These are phyloP conservation scores for Eonycteris spelaea DNA, from an alignment of 2,113 vertebrate species.

Conservation along the genomic window DNA sequence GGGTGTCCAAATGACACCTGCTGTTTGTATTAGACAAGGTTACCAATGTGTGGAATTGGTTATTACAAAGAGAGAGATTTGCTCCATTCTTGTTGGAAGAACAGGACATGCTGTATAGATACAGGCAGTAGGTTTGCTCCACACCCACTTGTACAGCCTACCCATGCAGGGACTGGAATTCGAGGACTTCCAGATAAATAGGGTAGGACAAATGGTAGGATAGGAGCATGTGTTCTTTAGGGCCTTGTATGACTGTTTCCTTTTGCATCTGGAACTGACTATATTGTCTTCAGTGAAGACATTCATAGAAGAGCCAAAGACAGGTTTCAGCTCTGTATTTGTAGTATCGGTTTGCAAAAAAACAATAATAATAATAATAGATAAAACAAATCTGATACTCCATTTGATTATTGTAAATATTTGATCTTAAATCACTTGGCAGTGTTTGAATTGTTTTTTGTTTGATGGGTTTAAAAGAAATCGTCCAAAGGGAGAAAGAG, in stretches of 20 bases:
- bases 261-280: slow-evolving; percentile 76
- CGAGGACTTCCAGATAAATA: slow-evolving; percentile 76
- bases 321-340: slow-evolving; percentile 86
- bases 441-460: slow-evolving; percentile 75
- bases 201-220: slow-evolving; percentile 79
- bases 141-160: slow-evolving; percentile 54
- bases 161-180: slow-evolving; percentile 76
- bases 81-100: slow-evolving; percentile 65
- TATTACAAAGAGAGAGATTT: slow-evolving; percentile 80
- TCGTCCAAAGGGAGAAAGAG: slow-evolving; percentile 72
- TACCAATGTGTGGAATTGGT: slow-evolving; percentile 80
- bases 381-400: slow-evolving; percentile 60
- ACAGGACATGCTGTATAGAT: slow-evolving; percentile 60
- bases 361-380: not conserved
- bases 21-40: slow-evolving; percentile 81
- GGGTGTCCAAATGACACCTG: slow-evolving; percentile 74
- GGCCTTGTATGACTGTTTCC: slow-evolving; percentile 68
- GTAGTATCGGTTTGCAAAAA: slow-evolving; percentile 86
- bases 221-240: slow-evolving; percentile 74
- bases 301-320: slow-evolving; percentile 88
- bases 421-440: slow-evolving; percentile 77
- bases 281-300: slow-evolving; percentile 98
- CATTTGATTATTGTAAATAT: slow-evolving; percentile 85
- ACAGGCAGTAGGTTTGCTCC: slow-evolving; percentile 71
- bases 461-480: slow-evolving; percentile 80